Base-by-base conservation (phyloP, 2,888 invertebrate species). In the Dioctria linearis region DNA sequence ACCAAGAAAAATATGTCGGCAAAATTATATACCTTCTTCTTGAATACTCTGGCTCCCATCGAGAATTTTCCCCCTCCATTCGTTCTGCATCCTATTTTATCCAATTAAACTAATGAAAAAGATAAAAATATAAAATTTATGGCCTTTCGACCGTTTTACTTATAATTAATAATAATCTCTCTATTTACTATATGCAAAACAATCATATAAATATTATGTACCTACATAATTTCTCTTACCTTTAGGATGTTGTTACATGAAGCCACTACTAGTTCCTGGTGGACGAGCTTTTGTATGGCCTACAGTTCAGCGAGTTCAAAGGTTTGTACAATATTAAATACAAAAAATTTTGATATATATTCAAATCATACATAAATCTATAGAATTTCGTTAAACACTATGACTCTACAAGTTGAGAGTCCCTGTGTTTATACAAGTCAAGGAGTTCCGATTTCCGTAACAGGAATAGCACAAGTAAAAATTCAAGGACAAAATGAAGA, bases 241-340 rank as follows among this genome's bases (percentile, higher is more conserved):
- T 89, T 54, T 87, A 98, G 98, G 98, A 93, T 98, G 98, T 90
- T 98, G 97, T 88, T 96, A 98, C 89, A 93, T 94, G 85, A 96
- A 96, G 89, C 98, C 98, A 59, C 90, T 96, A 78, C 90, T 98
- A 84, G 96, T 99, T 78, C 97, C 98, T 59, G 99, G 99, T 82
- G 99, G 99, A 8, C 92, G 98, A 78, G 97, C 98, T 40, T 99
- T 98, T 90, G 98, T 99, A 13, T 98, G 98, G 98, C 99, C 99
- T 3, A 91, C 95, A 6, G 92, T 98, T 83, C 96, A 96, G 88
- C 93, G 92, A 88, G 95, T 96, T 79, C 95, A 96, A 88, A 93
- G 93, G 94, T 93, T 89, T 65, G 5, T 13, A 25, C 65, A 63
- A 25, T 61, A 63, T 39, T 66, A 54, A 11, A 63, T 0, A 66